Evolutionary conservation across 2,888 invertebrate genomes (phyloP).

Genomic region (Platynereis dumerilii): DNA sequence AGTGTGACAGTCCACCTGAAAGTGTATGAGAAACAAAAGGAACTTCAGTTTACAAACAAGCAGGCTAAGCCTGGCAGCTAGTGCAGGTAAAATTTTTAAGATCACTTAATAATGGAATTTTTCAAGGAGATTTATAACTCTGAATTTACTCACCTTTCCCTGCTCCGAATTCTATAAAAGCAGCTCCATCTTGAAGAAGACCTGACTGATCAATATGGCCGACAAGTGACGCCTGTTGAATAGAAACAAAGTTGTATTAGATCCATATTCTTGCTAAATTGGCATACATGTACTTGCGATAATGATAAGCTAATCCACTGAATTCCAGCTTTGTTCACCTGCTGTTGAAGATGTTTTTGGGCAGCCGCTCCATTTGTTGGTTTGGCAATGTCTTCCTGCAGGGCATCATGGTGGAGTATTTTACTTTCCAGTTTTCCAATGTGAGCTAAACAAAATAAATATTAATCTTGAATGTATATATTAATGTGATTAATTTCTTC

Average conservation of each 20-base stretch:
- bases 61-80: no score
- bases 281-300: no score
- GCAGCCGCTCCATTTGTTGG: conserved; percentile 52
- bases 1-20: conserved; percentile 79
- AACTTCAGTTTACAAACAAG: no score
- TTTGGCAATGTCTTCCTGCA: conserved; percentile 56
- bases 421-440: conserved; percentile 32
- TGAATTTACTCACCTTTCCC: conserved; percentile 82
- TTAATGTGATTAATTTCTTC: no score
- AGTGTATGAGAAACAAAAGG: conserved; percentile 17
- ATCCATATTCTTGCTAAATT: no score
- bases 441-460: conserved; percentile 14
- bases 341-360: conserved; percentile 78
- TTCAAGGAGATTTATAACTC: no score
- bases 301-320: no score
- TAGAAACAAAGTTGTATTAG: no score
- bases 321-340: conserved; percentile 62
- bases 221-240: conserved; percentile 73
- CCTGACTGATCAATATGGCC: conserved; percentile 72
- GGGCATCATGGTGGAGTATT: conserved; percentile 49
- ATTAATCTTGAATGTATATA: background rate
- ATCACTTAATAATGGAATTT: no score
- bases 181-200: conserved; percentile 71
- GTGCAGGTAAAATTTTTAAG: no score
- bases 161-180: conserved; percentile 87